phyloP scores from a whole-genome alignment of 1,140 invertebrate species.

The Ptiloglossa arizonensis region DNA sequence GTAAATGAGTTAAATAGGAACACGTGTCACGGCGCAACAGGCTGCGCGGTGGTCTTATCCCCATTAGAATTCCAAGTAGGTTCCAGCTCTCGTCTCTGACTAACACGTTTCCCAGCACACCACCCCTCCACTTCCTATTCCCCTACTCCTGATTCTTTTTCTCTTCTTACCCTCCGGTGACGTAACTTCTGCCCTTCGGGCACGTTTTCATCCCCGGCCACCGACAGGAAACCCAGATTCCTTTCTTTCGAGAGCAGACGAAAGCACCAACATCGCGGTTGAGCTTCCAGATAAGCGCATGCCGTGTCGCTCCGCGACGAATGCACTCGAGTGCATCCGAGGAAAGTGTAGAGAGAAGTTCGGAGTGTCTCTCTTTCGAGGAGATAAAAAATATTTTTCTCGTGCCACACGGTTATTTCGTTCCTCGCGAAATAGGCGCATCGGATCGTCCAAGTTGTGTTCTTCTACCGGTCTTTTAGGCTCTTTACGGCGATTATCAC shows the following conservation, averaged over 20 bases:
- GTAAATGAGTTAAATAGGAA: neutral
- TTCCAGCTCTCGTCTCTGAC: slow-evolving; percentile 23
- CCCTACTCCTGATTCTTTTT: slow-evolving; percentile 26
- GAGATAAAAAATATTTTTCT: neutral
- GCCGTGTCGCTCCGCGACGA: slow-evolving; percentile 11
- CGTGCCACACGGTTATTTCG: neutral
- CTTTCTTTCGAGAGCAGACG: slow-evolving; percentile 39
- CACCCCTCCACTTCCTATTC: neutral
- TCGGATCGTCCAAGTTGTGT: neutral
- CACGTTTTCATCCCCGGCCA: slow-evolving; percentile 20
- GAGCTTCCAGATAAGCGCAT: slow-evolving; percentile 46
- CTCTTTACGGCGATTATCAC: too few species aligned
- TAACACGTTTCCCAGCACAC: slow-evolving; percentile 23
- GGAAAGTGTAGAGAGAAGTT: slow-evolving; percentile 4
- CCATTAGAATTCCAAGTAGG: slow-evolving; percentile 74
- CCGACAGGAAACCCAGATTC: slow-evolving; percentile 25
- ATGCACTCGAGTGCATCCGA: slow-evolving; percentile 32
- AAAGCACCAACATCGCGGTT: slow-evolving; percentile 24
- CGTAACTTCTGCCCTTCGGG: slow-evolving; percentile 36
- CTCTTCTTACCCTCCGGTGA: slow-evolving; percentile 17
- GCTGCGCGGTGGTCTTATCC: slow-evolving; percentile 64
- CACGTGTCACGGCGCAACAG: slow-evolving; percentile 73
- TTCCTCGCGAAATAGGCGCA: neutral
- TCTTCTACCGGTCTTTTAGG: too few species aligned
- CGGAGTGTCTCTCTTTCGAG: neutral